Evolutionary conservation across 2,888 invertebrate genomes (phyloP), one percentile per base, ranked within the genome.

Genomic region (Cremastinae sp.): DNA sequence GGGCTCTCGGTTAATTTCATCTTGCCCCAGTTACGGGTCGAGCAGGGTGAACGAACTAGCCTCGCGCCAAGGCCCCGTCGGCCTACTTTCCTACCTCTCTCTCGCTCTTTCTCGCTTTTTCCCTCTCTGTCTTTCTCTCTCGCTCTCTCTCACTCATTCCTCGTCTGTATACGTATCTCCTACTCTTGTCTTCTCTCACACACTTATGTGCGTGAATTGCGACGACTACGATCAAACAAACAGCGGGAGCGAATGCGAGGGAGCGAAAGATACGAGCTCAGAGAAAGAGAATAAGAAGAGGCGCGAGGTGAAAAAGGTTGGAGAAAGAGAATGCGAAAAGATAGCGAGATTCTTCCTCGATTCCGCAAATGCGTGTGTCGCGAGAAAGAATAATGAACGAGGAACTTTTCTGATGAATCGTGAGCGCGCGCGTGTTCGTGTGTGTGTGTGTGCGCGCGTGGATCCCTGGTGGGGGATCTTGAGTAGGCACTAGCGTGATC

Each of bases 21-120:
- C 92, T 92, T 92, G 92, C 91, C 92, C 92, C 91, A 92, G 92
- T 92, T 92, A 91, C 91, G 89, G 89, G 87, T 88, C 88, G 87
- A 88, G 87, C 87, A 88, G 91, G 92, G 92, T 92, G 92, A 92
- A 92, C 91, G 92, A 90, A 91, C 92, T 91, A 92, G 91, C 90
- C 92, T 92, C 91, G 88, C 86, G 84, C 84, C 89, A 86, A 89
- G 90, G 90, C 86, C 84, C 87, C 84, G 83, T 82, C 88, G 88
- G 87, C 87, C 90, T 87, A 89, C 88, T 88, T 90, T 88, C 85
- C 82, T 85, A 82, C 76, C 75, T 78, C 78, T 77, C 68, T 74
- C 58, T 72, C 80, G 68, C 47, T 47, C 59, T 61, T 55, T 55
- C 22, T 51, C 53, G 41, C 64, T 45, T 65, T 39, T 61, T 22